Percentiles rank a stretch among this genome's conserved stretches.
Conservation (phyloP, 2,113 vertebrate genomes). For the Thalassoma bifasciatum region DNA sequence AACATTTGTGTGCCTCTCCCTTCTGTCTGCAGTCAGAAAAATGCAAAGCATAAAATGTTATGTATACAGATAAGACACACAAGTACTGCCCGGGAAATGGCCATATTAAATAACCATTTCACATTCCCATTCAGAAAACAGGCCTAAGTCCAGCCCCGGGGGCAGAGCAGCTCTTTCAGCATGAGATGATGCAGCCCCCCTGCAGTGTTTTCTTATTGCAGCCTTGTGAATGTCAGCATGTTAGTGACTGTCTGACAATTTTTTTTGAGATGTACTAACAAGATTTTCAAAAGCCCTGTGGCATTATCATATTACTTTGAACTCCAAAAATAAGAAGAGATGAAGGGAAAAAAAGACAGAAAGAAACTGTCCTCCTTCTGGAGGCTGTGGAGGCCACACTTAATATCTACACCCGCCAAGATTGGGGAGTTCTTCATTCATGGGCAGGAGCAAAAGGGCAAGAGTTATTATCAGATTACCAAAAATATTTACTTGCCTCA, state of each 20-base stretch:
- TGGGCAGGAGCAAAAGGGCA: conserved; percentile 35
- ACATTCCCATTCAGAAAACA: conserved; percentile 28
- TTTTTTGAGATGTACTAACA: conserved; percentile 51
- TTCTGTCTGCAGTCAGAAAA: conserved; percentile 11
- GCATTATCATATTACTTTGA: conserved; percentile 62
- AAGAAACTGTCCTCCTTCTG: background rate
- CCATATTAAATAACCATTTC: conserved; percentile 52
- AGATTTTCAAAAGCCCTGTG: conserved; percentile 54
- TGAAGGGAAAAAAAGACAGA: too few species aligned
- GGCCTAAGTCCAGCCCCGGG: conserved; percentile 42
- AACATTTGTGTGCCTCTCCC: background rate
- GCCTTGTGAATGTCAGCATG: conserved; percentile 66
- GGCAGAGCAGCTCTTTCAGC: conserved; percentile 45
- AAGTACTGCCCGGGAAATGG: conserved; percentile 25
- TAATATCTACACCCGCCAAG: conserved; percentile 38
- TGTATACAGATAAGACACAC: conserved; percentile 12
- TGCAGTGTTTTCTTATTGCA: conserved; percentile 57
- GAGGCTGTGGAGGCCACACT: conserved; percentile 21
- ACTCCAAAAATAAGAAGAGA: conserved; percentile 45
- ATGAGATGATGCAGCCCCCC: conserved; percentile 57
- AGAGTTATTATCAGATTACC: conserved; percentile 53
- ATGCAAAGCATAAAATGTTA: conserved; percentile 9
- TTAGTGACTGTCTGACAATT: conserved; percentile 62
- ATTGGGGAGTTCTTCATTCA: conserved; percentile 46
- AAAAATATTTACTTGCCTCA: conserved; percentile 52